Base-by-base conservation (phyloP, 1,140 invertebrate species). In the Drosophila fuyamai region DNA sequence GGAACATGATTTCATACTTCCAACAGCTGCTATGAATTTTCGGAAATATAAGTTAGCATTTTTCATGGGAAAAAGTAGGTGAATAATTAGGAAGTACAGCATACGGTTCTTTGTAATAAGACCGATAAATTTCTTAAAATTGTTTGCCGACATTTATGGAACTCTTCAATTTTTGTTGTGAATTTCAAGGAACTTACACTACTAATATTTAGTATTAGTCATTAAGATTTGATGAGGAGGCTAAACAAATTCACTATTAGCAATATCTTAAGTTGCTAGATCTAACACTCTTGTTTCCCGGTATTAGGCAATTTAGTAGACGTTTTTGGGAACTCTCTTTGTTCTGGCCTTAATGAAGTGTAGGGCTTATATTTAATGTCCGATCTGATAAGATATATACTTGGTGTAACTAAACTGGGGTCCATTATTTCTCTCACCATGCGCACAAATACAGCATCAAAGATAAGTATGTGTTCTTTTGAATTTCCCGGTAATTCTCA, bases 331-430 rank as follows among this genome's bases (percentile, higher is more conserved):
- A 53, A 13, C 27, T 23, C 29, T 5, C 36, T 60, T 38, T 38
- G 1, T 14, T 51, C 7, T n/a, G 8, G n/a, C 32, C 13, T 8
- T 16, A 40, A 60, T 32, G 12, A 56, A 56, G 36, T 62, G 46
- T 50, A 51, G 38, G 46, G 12, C 36, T 18, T 43, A 51, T 66
- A 14, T 60, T 53, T 51, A 36, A 43, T 27, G 47, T 29, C 48
- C 5, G 47, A 66, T 68, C 47, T 44, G 65, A 68, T 68, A 68
- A 68, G 38, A 54, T 53, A 53, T n/a, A 9, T 13, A 46, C 41
- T 46, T 23, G 14, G 32, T 53, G 18, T 53, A 53, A 51, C 35
- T 18, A 5, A 32, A 29, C 8, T 23, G 27, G n/a, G 27, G 27
- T n/a, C n/a, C 8, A 43, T 32, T 13, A 6, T 23, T 56, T 63